Evolutionary conservation across 2,113 vertebrate species (phyloP).

Genomic region (Hypanus sabinus): DNA sequence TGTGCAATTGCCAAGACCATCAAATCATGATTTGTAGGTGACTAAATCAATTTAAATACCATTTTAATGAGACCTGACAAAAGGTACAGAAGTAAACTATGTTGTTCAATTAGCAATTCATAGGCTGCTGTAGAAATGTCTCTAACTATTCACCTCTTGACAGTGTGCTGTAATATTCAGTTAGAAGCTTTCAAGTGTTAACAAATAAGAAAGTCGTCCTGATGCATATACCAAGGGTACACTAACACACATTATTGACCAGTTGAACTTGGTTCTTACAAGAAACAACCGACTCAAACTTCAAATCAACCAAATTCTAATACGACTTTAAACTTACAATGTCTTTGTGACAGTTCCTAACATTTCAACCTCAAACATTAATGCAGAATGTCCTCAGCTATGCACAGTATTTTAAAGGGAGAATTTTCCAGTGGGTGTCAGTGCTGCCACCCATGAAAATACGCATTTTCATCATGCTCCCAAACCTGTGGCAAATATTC

Average conservation of each 20-base stretch:
- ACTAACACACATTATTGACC: not conserved
- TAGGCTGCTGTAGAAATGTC: not conserved
- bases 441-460: not conserved
- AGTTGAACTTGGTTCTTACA: not conserved
- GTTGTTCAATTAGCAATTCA: not conserved
- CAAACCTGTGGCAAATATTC: not conserved
- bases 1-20: not conserved
- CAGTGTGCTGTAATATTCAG: not conserved
- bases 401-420: not conserved
- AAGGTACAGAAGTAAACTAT: not conserved
- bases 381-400: not conserved
- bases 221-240: not conserved
- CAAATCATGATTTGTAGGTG: not conserved
- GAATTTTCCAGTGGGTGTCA: not conserved
- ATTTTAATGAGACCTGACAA: constrained; percentile 4
- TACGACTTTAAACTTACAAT: constrained; percentile 8
- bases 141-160: not conserved
- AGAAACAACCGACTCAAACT: not conserved
- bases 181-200: not conserved
- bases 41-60: constrained; percentile 1
- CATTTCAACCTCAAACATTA: not conserved
- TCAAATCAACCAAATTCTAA: constrained; percentile 8
- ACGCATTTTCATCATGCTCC: not conserved
- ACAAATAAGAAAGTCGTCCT: no score
- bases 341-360: not conserved